Percentiles rank a stretch among this genome's conserved stretches.
Conservation (phyloP, 2,888 invertebrate species). For the Penaeus monodon region DNA sequence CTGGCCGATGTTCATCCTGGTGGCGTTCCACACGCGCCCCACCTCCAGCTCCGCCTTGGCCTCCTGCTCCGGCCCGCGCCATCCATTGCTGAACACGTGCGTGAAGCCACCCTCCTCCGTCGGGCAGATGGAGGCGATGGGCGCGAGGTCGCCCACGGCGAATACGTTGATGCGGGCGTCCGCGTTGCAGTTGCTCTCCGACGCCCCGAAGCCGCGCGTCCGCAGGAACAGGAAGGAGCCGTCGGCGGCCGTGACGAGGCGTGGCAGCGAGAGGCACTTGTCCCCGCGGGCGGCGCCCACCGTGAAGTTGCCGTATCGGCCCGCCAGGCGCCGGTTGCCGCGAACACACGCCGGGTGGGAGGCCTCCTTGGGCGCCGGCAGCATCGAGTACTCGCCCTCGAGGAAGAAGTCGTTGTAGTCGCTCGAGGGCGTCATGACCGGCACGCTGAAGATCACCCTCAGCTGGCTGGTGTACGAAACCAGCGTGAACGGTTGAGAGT, state of each 20-base stretch:
- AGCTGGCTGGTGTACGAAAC: conserved; percentile 80
- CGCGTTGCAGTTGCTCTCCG: conserved; percentile 53
- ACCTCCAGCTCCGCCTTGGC: conserved; percentile 20
- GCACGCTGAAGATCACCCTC: conserved; percentile 81
- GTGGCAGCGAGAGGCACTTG: conserved; percentile 56
- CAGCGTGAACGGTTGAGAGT: conserved; percentile 73
- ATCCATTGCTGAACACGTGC: conserved; percentile 62
- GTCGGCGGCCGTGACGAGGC: conserved; percentile 58
- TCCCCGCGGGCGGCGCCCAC: conserved; percentile 40
- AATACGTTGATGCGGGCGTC: conserved; percentile 60
- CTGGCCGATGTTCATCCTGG: conserved; percentile 40
- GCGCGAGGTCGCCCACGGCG: conserved; percentile 57
- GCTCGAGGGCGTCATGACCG: conserved; percentile 85
- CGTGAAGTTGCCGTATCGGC: conserved; percentile 63
- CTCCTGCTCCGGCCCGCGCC: conserved; percentile 67
- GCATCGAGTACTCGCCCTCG: conserved; percentile 73
- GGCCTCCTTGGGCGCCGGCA: conserved; percentile 50
- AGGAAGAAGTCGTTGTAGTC: conserved; percentile 85
- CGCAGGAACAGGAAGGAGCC: conserved; percentile 60
- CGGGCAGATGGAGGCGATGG: conserved; percentile 62
- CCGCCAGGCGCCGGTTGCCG: conserved; percentile 33
- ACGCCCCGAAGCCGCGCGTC: conserved; percentile 54
- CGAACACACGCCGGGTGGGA: conserved; percentile 31
- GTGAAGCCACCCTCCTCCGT: conserved; percentile 33
- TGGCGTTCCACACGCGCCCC: conserved; percentile 36